These are phyloP conservation scores for Atethmia centrago DNA, from an alignment of 2,888 invertebrate species.

Conservation along the genomic window DNA sequence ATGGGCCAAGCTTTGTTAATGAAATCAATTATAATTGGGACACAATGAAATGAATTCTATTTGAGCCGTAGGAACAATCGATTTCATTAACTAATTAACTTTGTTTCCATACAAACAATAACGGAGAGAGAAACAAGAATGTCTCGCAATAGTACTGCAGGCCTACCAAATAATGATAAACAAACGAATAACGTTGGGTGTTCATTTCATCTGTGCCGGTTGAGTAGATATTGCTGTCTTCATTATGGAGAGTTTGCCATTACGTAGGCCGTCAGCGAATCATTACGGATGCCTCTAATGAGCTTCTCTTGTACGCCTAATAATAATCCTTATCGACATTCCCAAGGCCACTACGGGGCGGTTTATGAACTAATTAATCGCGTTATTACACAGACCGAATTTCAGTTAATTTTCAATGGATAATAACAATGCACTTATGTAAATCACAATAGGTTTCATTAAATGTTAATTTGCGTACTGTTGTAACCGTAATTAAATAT, in stretches of 20 bases:
- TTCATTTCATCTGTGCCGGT: conserved; percentile 66
- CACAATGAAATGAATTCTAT: conserved; percentile 81
- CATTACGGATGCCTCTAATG: conserved; percentile 77
- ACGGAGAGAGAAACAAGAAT: conserved; percentile 46
- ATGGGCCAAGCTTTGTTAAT: conserved; percentile 88
- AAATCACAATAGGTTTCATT: conserved; percentile 51
- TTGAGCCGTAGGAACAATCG: conserved; percentile 74
- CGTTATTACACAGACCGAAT: conserved; percentile 15
- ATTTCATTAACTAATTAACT: conserved; percentile 80
- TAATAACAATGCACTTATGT: conserved; percentile 42
- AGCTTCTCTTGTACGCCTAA: conserved; percentile 73
- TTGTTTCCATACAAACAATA: conserved; percentile 68
- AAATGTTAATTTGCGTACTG: conserved; percentile 48
- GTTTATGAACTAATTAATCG: conserved; percentile 35
- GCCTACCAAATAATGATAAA: conserved; percentile 51
- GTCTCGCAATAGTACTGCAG: conserved; percentile 26
- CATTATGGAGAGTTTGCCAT: conserved; percentile 72
- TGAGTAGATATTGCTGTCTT: conserved; percentile 71
- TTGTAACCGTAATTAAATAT: conserved; percentile 41
- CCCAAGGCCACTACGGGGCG: conserved; percentile 33
- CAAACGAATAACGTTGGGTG: conserved; percentile 57
- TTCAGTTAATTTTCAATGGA: conserved; percentile 37
- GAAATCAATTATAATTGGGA: conserved; percentile 89
- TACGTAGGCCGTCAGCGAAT: conserved; percentile 72
- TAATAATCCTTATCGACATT: conserved; percentile 66